Evolutionary conservation across 2,888 invertebrate species (phyloP).

Genomic region (Ypsolopha sequella): DNA sequence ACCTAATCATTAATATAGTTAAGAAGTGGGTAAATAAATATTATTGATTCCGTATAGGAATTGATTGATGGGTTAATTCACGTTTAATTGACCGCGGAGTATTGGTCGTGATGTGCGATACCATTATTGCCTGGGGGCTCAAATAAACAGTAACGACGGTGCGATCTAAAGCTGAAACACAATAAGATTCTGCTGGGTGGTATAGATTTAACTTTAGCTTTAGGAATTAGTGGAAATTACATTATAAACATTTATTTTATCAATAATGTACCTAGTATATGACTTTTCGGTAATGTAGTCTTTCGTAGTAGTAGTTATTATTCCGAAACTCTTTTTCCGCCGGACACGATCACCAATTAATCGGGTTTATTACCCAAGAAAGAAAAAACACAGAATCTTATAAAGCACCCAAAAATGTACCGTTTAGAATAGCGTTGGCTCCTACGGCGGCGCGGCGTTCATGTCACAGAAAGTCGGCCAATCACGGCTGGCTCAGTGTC

Average conservation of each 20-base stretch:
- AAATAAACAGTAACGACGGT: background rate
- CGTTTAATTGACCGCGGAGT: conserved; percentile 44
- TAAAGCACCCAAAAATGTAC: no score
- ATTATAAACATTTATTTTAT: no score
- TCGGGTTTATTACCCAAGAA: no score
- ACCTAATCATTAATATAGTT: conserved; percentile 33
- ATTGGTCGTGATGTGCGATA: conserved; percentile 46
- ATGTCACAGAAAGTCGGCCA: no score
- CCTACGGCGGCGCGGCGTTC: no score
- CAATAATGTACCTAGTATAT: no score
- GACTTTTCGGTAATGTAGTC: no score
- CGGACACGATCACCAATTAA: no score
- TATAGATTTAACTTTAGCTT: background rate
- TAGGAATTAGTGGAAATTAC: no score
- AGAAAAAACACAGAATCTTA: no score
- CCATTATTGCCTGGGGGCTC: conserved; percentile 3
- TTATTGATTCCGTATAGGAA: conserved; percentile 38
- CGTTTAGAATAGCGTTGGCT: no score
- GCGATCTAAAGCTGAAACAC: background rate
- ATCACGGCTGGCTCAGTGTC: no score
- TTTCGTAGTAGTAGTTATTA: background rate
- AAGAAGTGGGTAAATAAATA: conserved; percentile 35
- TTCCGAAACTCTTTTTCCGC: background rate
- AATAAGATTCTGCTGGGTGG: background rate
- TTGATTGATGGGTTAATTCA: conserved; percentile 60